Evolutionary conservation across 2,113 vertebrate genomes (phyloP), one percentile per base, ranked within the genome.

Genomic region (Nannospalax galili): DNA sequence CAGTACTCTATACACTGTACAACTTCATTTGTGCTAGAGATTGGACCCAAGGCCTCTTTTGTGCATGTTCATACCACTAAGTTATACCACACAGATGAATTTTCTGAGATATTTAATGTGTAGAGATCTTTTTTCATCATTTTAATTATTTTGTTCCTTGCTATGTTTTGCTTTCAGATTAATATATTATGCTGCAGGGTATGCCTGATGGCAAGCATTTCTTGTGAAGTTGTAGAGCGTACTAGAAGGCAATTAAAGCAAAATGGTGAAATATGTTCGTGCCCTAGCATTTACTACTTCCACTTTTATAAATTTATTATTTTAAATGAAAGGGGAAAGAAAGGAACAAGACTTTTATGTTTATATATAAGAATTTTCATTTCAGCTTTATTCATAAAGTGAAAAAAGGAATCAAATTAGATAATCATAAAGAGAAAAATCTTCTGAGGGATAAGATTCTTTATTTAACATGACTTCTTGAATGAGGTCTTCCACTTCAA

Each of bases 281-380:
- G 69, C 2, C 69, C 30, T 84, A 84, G 26, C 64, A 87, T 73
- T 37, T 70, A 79, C 88, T 88, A 88, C 74, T 93, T 96, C 11
- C 22, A 78, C 15, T 42, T 93, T 90, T 62, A 65, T 93, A 48
- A 96, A 88, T 96, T 93, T 90, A 81, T 84, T 48, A 85, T 92
- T 32, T 40, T 17, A 80, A 93, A 88, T 92, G 16, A 62, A 15
- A 72, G 67, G 4, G 32, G n/a, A 86, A 78, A 91, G 32, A 75
- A 6, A 89, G 69, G 32, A 7, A 16, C n/a, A 87, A 62, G 17
- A 88, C 70, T 65, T 58, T 12, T 84, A 42, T 84, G 60, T 17
- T 84, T 94, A 37, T 88, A 28, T 87, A 42, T 5, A 72, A 48
- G 9, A 4, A 67, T 81, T 97, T 93, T 93, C 48, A 42, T 40